These are phyloP conservation scores for Leptopilina clavipes DNA, from an alignment of 1,140 invertebrate species.

Conservation along the genomic window DNA sequence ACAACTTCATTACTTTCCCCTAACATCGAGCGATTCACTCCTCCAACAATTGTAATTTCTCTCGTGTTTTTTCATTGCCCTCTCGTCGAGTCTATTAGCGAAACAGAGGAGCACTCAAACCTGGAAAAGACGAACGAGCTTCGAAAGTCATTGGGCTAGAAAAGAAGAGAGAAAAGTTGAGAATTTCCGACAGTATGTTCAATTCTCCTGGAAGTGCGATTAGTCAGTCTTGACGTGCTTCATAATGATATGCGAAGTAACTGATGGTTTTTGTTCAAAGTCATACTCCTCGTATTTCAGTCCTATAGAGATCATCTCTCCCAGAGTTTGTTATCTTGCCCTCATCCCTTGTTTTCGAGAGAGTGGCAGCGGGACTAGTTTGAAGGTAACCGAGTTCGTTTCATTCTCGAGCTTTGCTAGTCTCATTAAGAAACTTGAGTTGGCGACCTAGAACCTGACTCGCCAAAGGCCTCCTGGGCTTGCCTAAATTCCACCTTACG, in stretches of 20 bases:
- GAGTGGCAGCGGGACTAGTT: constrained; percentile 45
- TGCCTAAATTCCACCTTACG: constrained; percentile 49
- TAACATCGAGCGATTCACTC: background rate
- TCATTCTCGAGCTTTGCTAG: constrained; percentile 60
- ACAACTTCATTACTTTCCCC: constrained; percentile 15
- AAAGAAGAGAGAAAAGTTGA: background rate
- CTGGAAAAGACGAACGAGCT: constrained; percentile 13
- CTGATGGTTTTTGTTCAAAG: constrained; percentile 22
- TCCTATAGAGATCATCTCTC: too few species aligned
- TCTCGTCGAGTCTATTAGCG: background rate
- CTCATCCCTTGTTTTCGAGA: background rate
- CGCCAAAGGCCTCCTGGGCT: constrained; percentile 47
- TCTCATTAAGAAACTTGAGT: constrained; percentile 67
- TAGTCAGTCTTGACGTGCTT: constrained; percentile 13
- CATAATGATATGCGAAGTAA: background rate
- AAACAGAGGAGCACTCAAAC: background rate
- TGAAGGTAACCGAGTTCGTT: constrained; percentile 62
- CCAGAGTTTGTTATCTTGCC: constrained; percentile 38
- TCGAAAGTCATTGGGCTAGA: background rate
- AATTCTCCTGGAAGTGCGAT: constrained; percentile 9
- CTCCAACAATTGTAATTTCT: constrained; percentile 20
- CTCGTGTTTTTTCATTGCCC: background rate
- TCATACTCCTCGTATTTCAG: constrained; percentile 67
- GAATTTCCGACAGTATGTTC: background rate
- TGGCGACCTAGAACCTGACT: constrained; percentile 48